A percentile compares a stretch with the other conserved stretches of the same genome.
phyloP scores from a whole-genome alignment of 2,888 invertebrate genomes.

The Meteorus cinctellus region DNA sequence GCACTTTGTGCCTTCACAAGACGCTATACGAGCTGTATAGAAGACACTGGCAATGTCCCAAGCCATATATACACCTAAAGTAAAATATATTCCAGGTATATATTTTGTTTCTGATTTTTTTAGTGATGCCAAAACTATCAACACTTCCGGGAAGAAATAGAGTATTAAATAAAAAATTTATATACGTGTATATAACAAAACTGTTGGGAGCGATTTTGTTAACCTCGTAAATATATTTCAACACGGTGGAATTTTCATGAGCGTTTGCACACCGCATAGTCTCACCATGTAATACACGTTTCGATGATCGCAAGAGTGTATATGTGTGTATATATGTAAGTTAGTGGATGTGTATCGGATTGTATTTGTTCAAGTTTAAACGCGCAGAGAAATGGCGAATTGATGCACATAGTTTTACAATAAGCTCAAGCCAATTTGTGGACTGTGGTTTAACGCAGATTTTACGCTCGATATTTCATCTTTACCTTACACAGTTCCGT shows the following conservation, averaged over 20 bases:
- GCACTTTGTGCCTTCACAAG: conserved; percentile 33
- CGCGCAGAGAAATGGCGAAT: not conserved
- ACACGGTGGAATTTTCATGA: conserved; percentile 20
- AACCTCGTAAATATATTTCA: not conserved
- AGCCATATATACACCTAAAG: not conserved
- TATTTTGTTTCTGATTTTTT: conserved; percentile 17
- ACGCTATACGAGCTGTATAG: not conserved
- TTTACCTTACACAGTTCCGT: not conserved
- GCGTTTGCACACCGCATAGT: not conserved
- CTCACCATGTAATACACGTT: not conserved
- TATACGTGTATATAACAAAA: not conserved
- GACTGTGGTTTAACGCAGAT: conserved; percentile 28
- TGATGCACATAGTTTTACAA: not conserved
- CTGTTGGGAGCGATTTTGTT: conserved; percentile 7
- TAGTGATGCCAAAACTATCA: conserved; percentile 2
- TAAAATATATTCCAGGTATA: conserved; percentile 18
- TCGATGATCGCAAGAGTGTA: not conserved
- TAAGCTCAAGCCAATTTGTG: conserved; percentile 34
- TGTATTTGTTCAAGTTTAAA: conserved; percentile 21
- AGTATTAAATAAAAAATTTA: not conserved
- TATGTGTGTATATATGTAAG: not conserved
- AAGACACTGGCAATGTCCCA: conserved; percentile 24
- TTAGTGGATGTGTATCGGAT: conserved; percentile 18
- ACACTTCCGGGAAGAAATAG: conserved; percentile 6
- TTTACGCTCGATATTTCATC: conserved; percentile 21